These are phyloP conservation scores for Montipora capitata DNA, from an alignment of 92 coral and sea anemone species.

Conservation along the genomic window DNA sequence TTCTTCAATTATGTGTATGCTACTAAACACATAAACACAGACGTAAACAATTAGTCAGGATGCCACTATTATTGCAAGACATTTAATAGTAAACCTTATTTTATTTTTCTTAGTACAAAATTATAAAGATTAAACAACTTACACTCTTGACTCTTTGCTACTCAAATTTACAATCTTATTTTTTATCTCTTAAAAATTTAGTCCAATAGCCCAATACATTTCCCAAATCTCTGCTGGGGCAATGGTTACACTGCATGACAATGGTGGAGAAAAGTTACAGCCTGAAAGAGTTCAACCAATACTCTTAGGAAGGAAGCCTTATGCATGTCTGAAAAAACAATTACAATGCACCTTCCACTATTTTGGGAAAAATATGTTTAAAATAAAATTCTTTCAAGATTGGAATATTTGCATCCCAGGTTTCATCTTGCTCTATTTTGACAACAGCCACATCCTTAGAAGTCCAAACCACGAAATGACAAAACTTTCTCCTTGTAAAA, in stretches of 20 bases:
- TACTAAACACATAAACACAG: neutral
- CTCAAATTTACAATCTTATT: neutral
- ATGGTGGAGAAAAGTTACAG: neutral
- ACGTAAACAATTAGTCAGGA: neutral
- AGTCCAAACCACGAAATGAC: conserved; percentile 68
- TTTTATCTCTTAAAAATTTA: no score
- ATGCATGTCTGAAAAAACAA: conserved; percentile 1
- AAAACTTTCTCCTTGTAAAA: no score
- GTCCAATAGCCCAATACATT: neutral
- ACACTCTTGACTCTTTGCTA: neutral
- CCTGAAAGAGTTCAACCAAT: neutral
- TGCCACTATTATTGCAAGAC: neutral
- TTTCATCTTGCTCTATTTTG: conserved; percentile 50
- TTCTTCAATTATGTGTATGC: neutral
- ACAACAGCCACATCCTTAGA: conserved; percentile 35
- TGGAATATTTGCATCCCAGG: conserved; percentile 47
- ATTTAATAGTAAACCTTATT: neutral
- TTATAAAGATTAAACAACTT: neutral
- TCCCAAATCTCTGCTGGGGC: neutral
- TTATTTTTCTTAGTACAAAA: neutral
- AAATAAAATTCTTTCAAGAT: conserved; percentile 47
- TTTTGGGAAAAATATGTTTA: conserved; percentile 53
- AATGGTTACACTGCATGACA: neutral
- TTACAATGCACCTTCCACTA: conserved; percentile 58
- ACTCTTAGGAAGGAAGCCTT: neutral